phyloP scores from a whole-genome alignment of 2,888 invertebrate genomes.

The Venustoraphidia nigricollis region DNA sequence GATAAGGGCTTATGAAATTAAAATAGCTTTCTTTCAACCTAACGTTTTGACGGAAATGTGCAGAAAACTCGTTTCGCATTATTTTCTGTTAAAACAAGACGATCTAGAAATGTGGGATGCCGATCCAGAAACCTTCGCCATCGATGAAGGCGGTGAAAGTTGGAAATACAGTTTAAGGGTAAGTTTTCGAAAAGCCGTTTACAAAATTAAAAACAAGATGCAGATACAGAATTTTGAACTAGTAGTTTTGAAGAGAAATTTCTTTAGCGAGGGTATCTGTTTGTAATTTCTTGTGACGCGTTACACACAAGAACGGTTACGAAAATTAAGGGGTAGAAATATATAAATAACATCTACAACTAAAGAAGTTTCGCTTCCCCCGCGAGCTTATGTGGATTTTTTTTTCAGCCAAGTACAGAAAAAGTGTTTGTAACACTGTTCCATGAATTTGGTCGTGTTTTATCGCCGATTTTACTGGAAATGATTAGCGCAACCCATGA shows the following conservation, averaged over 20 bases:
- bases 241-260: too few relatives aligned
- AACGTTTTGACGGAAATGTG: slow-evolving; percentile 68
- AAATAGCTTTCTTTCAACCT: slow-evolving; percentile 59
- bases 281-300: too few relatives aligned
- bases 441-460: slow-evolving; percentile 55
- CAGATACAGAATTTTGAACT: background rate
- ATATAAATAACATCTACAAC: too few relatives aligned
- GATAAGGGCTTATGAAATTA: slow-evolving; percentile 51
- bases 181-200: slow-evolving; percentile 19
- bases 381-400: slow-evolving; percentile 5
- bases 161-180: slow-evolving; percentile 87
- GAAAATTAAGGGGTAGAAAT: too few relatives aligned
- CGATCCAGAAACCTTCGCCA: slow-evolving; percentile 81
- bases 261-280: too few relatives aligned
- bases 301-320: too few relatives aligned
- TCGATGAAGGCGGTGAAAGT: slow-evolving; percentile 80
- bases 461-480: slow-evolving; percentile 57
- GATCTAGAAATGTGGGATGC: slow-evolving; percentile 80
- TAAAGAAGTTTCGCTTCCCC: too few relatives aligned
- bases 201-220: background rate
- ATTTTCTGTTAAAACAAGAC: slow-evolving; percentile 68
- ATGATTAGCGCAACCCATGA: slow-evolving; percentile 53
- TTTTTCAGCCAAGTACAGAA: slow-evolving; percentile 68
- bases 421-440: slow-evolving; percentile 71
- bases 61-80: slow-evolving; percentile 69